Conservation (phyloP, 2,113 vertebrate species). For the Charadrius vociferus region DNA sequence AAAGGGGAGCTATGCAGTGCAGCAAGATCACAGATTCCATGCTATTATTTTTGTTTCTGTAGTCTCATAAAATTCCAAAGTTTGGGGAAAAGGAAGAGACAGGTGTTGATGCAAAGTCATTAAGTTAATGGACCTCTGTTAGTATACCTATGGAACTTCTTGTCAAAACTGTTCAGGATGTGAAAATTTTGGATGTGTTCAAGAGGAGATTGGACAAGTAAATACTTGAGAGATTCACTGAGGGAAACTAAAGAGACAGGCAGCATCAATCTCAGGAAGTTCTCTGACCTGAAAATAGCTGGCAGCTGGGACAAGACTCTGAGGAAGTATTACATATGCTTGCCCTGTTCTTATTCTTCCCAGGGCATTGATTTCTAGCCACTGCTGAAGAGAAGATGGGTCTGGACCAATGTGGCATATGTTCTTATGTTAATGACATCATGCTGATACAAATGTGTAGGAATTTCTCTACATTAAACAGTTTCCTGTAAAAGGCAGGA, state of each 20-base stretch:
- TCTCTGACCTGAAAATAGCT: constrained; percentile 62
- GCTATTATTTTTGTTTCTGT: neutral
- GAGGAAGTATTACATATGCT: constrained; percentile 56
- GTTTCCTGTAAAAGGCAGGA: neutral
- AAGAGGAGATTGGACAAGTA: neutral
- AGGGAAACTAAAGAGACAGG: constrained; percentile 36
- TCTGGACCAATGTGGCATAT: constrained; percentile 47
- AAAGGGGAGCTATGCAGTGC: neutral
- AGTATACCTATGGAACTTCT: neutral
- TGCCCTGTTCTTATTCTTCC: constrained; percentile 49
- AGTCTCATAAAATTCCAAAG: neutral
- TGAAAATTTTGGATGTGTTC: neutral
- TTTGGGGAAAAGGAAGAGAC: neutral
- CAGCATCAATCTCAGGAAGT: constrained; percentile 53
- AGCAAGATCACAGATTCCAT: neutral
- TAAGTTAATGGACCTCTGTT: neutral
- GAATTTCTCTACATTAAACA: constrained; percentile 33
- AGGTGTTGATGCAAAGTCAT: neutral
- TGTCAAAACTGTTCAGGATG: neutral
- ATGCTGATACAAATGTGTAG: constrained; percentile 33
- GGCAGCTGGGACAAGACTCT: constrained; percentile 54
- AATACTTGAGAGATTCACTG: neutral
- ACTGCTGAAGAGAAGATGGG: constrained; percentile 47
- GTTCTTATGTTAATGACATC: constrained; percentile 58
- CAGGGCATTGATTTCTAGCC: constrained; percentile 54